These are phyloP conservation scores for Morelia viridis DNA, from an alignment of 2,797 vertebrate genomes.

Conservation along the genomic window DNA sequence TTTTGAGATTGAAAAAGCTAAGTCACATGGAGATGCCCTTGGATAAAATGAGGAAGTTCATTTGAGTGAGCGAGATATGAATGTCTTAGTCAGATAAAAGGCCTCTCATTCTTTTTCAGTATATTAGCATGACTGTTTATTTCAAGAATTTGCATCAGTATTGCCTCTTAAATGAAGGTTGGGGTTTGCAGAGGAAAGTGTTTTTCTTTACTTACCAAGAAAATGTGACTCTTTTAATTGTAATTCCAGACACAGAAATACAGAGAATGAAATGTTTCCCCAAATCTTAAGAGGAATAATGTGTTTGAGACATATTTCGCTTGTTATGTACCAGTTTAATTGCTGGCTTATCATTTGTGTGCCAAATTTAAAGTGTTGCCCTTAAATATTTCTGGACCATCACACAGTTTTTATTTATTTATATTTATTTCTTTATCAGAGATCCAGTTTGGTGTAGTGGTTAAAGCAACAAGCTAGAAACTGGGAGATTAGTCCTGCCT, in stretches of 20 bases:
- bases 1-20: not conserved
- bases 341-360: not conserved
- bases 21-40: not conserved
- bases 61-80: not conserved
- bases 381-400: not conserved
- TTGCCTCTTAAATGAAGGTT: not conserved
- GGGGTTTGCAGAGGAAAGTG: not conserved
- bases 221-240: not conserved
- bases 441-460: not conserved
- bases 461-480: not conserved
- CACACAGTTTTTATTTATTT: not conserved
- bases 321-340: not conserved
- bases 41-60: not conserved
- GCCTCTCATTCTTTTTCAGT: not conserved
- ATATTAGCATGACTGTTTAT: not conserved
- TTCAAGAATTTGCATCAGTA: rapidly evolving
- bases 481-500: not conserved
- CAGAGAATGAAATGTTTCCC: not conserved
- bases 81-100: not conserved
- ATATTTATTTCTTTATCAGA: not conserved
- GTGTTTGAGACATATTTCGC: not conserved
- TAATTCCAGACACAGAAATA: not conserved
- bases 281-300: not conserved
- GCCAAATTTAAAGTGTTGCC: not conserved
- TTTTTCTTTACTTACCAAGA: not conserved